Evolutionary conservation across 2,888 invertebrate species (phyloP).

Genomic region (Tyria jacobaeae): DNA sequence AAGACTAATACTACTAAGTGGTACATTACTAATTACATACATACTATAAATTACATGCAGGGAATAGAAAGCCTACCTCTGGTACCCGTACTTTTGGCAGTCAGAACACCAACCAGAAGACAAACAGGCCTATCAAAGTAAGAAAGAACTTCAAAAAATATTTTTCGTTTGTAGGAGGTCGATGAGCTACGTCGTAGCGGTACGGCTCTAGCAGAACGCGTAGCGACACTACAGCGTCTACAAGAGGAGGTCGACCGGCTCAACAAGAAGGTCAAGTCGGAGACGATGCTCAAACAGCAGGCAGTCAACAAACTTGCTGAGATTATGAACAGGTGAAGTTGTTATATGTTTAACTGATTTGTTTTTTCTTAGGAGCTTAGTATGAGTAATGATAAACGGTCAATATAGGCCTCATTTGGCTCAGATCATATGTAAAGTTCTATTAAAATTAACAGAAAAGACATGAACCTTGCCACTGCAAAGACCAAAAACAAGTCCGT

Average conservation of each 20-base stretch:
- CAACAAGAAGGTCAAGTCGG: constrained; percentile 93
- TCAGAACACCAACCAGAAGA: no score
- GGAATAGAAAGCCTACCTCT: no score
- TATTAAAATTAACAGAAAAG: constrained; percentile 66
- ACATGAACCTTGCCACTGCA: constrained; percentile 89
- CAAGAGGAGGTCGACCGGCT: constrained; percentile 94
- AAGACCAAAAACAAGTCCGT: constrained; percentile 93
- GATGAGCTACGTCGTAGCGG: constrained; percentile 93
- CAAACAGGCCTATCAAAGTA: no score
- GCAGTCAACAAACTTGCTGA: constrained; percentile 99
- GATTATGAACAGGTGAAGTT: constrained; percentile 94
- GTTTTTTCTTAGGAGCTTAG: no score
- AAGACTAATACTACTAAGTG: no score
- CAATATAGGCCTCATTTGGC: neutral
- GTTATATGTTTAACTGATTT: neutral
- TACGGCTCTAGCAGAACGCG: constrained; percentile 92
- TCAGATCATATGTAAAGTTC: neutral
- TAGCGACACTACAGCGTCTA: constrained; percentile 88
- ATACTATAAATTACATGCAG: no score
- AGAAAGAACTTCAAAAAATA: neutral
- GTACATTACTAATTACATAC: no score
- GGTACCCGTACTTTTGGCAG: no score
- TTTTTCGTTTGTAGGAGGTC: constrained; percentile 87
- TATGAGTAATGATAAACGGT: no score
- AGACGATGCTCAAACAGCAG: constrained; percentile 95